These are phyloP conservation scores for Takifugu ocellatus DNA, from an alignment of 2,797 vertebrate species.

Conservation along the genomic window DNA sequence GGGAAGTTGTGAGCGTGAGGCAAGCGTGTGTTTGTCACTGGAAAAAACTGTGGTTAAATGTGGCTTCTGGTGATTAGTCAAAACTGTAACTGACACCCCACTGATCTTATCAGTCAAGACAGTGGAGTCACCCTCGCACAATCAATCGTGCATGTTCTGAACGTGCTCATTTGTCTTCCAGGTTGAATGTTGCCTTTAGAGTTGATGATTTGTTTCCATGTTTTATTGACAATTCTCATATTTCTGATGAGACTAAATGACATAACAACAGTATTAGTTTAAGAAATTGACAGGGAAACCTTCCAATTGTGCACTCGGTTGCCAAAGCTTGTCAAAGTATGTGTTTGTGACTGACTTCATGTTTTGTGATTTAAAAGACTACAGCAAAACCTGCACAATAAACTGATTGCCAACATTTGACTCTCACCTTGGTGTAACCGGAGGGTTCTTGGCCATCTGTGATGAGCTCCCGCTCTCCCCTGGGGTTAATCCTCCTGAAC, in stretches of 20 bases:
- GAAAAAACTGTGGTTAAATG: slow-evolving; percentile 1
- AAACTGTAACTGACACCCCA: slow-evolving; percentile 68
- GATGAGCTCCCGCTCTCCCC: slow-evolving; percentile 87
- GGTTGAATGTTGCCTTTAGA: too few species aligned
- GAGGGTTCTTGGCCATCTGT: slow-evolving; percentile 80
- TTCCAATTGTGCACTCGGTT: too few species aligned
- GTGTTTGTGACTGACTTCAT: neutral
- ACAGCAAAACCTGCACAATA: neutral
- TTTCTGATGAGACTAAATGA: too few species aligned
- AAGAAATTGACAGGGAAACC: too few species aligned
- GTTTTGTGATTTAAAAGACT: neutral
- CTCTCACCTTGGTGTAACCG: slow-evolving; percentile 76
- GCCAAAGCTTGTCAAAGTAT: too few species aligned
- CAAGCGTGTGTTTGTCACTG: slow-evolving; percentile 1
- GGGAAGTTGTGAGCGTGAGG: slow-evolving; percentile 8
- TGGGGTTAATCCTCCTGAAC: slow-evolving; percentile 85
- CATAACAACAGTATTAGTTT: too few species aligned
- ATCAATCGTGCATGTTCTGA: neutral
- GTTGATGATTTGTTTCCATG: too few species aligned
- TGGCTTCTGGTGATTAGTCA: slow-evolving; percentile 64
- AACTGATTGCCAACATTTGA: neutral
- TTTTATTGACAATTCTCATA: too few species aligned
- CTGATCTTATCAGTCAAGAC: slow-evolving; percentile 65
- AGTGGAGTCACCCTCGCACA: slow-evolving; percentile 9
- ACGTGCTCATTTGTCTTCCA: too few species aligned